phyloP scores from a whole-genome alignment of 2,888 invertebrate species.

The Pseudococcus jackbeardsleyi region DNA sequence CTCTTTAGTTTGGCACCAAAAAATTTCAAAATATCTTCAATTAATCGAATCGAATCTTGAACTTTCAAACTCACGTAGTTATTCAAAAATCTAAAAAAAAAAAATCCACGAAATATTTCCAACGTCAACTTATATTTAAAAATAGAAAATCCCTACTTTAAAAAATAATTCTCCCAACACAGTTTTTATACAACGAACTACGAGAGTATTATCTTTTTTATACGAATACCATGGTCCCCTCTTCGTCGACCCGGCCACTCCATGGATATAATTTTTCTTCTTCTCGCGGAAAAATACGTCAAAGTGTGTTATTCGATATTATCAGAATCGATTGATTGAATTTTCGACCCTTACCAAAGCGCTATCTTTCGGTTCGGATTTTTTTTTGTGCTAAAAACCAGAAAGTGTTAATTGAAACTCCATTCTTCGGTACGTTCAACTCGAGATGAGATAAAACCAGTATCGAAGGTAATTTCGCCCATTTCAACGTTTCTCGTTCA shows the following conservation, averaged over 20 bases:
- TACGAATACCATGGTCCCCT: not conserved
- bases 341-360: conserved; percentile 25
- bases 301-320: conserved; percentile 35
- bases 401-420: conserved; percentile 40
- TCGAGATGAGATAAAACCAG: not conserved
- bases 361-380: conserved; percentile 27
- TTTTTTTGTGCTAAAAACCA: not conserved
- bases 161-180: not conserved
- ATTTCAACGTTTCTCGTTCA: not conserved
- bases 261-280: not conserved
- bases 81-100: not conserved
- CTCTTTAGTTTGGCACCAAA: not conserved
- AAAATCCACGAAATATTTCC: not conserved
- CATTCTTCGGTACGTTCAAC: not conserved
- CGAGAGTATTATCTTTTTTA: conserved; percentile 21
- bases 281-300: not conserved
- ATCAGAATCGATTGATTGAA: conserved; percentile 44
- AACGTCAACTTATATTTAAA: not conserved
- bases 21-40: not conserved
- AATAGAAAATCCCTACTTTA: not conserved
- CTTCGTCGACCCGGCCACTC: not conserved
- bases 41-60: not conserved
- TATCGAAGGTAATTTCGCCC: not conserved
- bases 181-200: not conserved
- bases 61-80: too few relatives aligned